phyloP scores from a whole-genome alignment of 1,140 invertebrate species.

The Coptotermes formosanus region DNA sequence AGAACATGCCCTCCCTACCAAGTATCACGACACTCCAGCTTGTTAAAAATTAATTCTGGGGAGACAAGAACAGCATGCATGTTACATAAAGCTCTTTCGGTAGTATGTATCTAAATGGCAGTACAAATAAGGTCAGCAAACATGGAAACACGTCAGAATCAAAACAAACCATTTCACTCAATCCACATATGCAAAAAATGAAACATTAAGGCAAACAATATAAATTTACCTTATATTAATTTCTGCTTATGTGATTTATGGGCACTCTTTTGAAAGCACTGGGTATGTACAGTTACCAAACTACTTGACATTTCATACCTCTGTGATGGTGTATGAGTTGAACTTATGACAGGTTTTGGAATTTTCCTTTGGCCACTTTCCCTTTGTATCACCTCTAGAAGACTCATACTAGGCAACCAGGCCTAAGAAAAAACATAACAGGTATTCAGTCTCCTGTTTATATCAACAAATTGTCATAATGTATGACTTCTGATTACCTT shows the following conservation, averaged over 20 bases:
- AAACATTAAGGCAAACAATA: not conserved
- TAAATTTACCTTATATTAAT: not conserved
- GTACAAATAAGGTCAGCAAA: no score
- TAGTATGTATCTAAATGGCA: no score
- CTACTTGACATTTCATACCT: not conserved
- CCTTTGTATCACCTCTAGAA: slow-evolving; percentile 74
- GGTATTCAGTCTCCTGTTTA: not conserved
- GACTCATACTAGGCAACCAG: slow-evolving; percentile 81
- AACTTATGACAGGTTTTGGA: slow-evolving; percentile 47
- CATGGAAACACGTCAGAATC: not conserved
- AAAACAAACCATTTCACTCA: not conserved
- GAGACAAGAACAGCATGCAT: no score
- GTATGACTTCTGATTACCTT: slow-evolving; percentile 53
- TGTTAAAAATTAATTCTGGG: no score
- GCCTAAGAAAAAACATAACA: slow-evolving; percentile 54
- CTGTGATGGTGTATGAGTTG: slow-evolving; percentile 11
- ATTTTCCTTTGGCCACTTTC: slow-evolving; percentile 76
- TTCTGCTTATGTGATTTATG: not conserved
- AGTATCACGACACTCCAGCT: no score
- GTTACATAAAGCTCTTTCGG: no score
- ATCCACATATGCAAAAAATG: not conserved
- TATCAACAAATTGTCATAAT: not conserved
- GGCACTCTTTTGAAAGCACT: no score
- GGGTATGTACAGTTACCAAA: not conserved
- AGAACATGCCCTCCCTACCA: no score